Base-by-base conservation (phyloP, 2,797 vertebrate species). In the Spheniscus humboldti region DNA sequence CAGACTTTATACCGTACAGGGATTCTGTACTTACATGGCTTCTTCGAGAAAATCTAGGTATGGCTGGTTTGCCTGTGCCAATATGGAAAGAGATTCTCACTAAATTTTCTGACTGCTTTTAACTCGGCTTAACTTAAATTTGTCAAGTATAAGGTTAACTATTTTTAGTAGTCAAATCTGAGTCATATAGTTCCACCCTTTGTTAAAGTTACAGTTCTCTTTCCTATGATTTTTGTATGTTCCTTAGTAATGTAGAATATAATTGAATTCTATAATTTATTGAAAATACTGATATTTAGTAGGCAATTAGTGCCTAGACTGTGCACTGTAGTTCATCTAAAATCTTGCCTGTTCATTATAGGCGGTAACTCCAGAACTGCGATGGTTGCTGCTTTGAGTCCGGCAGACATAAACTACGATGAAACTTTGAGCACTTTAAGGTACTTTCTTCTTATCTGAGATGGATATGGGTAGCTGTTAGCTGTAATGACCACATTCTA, bases 11-110 rank as follows among this genome's bases (percentile, higher is more conserved):
- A 97, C 99, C 99, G 0, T 99, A 99, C 97, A 98, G 99, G 97
- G 99, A 99, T 98, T 99, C 99, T 71, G 99, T 99, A 64, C 98
- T 99, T 87, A 99, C 99, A 3, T 99, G 99, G 99, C 98, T 99
- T 57, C 98, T 99, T 91, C 98, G 99, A 93, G 99, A 99, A 97
- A 99, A 99, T 96, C 98, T 99, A 9, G 99, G 99, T 99, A 99
- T 92, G 97, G 59, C 68, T 59, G 18, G 28, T 30, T n/a, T 73
- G 24, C 72, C 31, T 71, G 11, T 67, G 89, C 39, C 24, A 55
- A 2, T 35, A 6, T 15, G 25, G 60, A 48, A n/a, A 57, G 28
- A 43, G 76, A 41, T 37, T 59, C 60, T 31, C 33, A 30, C 41
- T 52, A 62, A 31, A 19, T 66, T 81, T 71, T 67, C 55, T 81